Evolutionary conservation across 1,140 invertebrate genomes (phyloP), one percentile per base, ranked within the genome.

Genomic region (Drosophila mojavensis): DNA sequence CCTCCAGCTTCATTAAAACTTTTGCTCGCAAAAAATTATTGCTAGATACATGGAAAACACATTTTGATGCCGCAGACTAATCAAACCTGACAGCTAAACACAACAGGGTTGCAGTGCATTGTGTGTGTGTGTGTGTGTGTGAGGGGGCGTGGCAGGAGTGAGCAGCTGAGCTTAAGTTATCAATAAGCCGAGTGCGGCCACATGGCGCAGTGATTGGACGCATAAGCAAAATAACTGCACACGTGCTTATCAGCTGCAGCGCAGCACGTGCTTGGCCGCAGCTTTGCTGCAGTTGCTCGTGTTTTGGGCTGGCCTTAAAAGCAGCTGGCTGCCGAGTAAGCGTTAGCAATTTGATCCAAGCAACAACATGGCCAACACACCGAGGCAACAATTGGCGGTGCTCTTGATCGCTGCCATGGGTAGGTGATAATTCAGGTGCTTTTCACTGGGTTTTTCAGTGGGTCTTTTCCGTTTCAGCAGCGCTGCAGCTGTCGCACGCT

Each of bases 161-260:
- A 17, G 13, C 5, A 41, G 43, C 24, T 45, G 20, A 11, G 53
- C 5, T 45, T 26, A n/a, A 24, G 17, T 26, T 71, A 65, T 71
- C 41, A 59, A 47, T 30, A 17, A 59, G 58, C 43, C 30, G 51
- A 10, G 30, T 54, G 51, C 7, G 36, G 36, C n/a, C 58, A 33
- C 24, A 30, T 60, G 58, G 24, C 58, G 26, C 26, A 53, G 24
- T 15, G 56, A 59, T 59, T 28, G 41, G 55, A 41, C 20, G 55
- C 55, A 15, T 43, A 13, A 43, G 36, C 36, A 28, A 45, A 39
- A 59, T 17, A 33, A 62, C 26, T 59, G 64, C 50, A 73, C 80
- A 83, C 79, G 80, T 82, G 80, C 81, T 82, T 82, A 82, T 82
- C 80, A 58, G 43, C 59, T 53, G 56, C 43, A 36, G 56, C 36